These are phyloP conservation scores for Melierax canorus DNA, from an alignment of 2,113 vertebrate species.

Conservation along the genomic window DNA sequence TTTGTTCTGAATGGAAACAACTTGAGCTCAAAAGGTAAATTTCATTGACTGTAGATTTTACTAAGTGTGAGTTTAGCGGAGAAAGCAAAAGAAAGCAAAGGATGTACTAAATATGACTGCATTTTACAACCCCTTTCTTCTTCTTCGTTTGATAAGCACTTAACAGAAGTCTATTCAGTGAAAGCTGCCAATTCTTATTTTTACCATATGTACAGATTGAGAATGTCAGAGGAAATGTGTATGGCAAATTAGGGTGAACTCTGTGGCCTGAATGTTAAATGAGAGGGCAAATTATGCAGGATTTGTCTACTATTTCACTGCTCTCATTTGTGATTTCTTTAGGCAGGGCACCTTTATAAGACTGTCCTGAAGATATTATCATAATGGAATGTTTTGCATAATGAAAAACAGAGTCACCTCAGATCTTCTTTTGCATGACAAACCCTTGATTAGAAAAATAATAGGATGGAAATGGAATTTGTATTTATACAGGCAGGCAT, in stretches of 20 bases:
- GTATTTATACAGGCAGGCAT: constrained; percentile 69
- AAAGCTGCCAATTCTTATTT: constrained; percentile 58
- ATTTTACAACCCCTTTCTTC: constrained; percentile 54
- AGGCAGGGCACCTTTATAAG: constrained; percentile 58
- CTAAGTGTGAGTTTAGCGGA: constrained; percentile 58
- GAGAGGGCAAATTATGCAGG: constrained; percentile 41
- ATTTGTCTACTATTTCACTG: constrained; percentile 36
- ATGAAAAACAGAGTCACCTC: constrained; percentile 63
- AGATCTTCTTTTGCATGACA: constrained; percentile 75
- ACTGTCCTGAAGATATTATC: constrained; percentile 66
- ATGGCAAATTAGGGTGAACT: constrained; percentile 58
- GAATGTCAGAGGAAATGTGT: constrained; percentile 49
- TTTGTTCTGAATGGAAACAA: constrained; percentile 71
- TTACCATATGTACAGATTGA: neutral
- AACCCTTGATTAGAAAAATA: constrained; percentile 79
- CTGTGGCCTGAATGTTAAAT: constrained; percentile 60
- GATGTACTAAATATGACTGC: constrained; percentile 9
- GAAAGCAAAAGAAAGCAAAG: constrained; percentile 22
- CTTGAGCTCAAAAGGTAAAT: constrained; percentile 67
- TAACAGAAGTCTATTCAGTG: constrained; percentile 40
- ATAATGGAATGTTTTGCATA: constrained; percentile 71
- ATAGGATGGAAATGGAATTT: constrained; percentile 77
- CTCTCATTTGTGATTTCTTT: constrained; percentile 50
- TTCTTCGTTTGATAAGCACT: constrained; percentile 45
- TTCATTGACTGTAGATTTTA: constrained; percentile 67